Percentiles rank a stretch among this genome's conserved stretches.
phyloP scores from a whole-genome alignment of 2,113 vertebrate species.

The Laticauda laticaudata region DNA sequence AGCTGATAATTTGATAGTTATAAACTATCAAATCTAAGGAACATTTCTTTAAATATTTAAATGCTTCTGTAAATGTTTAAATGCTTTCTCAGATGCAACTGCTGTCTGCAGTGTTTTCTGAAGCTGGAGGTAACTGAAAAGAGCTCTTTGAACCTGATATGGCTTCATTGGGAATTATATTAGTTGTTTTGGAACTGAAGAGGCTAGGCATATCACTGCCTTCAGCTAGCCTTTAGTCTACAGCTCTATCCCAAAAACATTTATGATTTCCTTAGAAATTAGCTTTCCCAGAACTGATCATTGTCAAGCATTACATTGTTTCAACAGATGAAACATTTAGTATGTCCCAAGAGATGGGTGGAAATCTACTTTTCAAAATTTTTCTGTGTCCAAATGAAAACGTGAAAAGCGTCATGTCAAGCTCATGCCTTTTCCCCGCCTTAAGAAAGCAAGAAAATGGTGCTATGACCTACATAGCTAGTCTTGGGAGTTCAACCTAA shows the following conservation, averaged over 20 bases:
- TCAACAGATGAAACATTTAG: slow-evolving; percentile 16
- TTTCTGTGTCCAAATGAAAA: neutral
- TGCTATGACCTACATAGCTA: neutral
- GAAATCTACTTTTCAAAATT: neutral
- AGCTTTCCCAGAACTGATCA: neutral
- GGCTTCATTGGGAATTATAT: neutral
- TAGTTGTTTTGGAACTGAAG: neutral
- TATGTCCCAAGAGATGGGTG: neutral
- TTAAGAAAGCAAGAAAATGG: neutral
- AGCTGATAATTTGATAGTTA: too few species aligned
- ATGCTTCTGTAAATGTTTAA: neutral
- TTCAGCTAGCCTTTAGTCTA: slow-evolving; percentile 44
- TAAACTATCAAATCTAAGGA: neutral
- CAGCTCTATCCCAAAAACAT: slow-evolving; percentile 34
- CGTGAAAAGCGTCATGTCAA: neutral
- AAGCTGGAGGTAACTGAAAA: neutral
- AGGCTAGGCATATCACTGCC: slow-evolving; percentile 46
- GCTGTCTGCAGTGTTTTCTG: neutral
- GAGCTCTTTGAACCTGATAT: neutral
- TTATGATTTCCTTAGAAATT: neutral
- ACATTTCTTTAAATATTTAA: neutral
- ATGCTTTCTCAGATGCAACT: neutral
- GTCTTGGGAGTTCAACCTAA: neutral
- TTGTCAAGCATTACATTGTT: neutral
- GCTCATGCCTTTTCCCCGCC: neutral